Evolutionary conservation across 2,797 vertebrate genomes (phyloP), one percentile per base, ranked within the genome.

Genomic region (Ptychadena robeensis): DNA sequence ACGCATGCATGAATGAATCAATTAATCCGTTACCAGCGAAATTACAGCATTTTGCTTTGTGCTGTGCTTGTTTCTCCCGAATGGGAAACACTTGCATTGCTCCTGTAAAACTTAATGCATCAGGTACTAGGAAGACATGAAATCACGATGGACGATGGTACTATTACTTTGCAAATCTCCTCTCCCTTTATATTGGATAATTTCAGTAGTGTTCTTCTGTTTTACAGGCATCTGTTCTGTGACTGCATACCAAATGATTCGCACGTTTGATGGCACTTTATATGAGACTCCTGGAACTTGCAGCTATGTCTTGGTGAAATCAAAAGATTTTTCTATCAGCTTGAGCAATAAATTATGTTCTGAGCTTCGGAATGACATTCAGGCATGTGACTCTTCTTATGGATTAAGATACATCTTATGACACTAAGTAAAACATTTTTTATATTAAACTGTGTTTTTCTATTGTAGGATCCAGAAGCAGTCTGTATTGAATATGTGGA

Each of bases 231-330:
- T 86, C 31, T 86, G 85, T 38, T 82, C 85, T 12, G 80, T 86
- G 4, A 86, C 69, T 32, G 81, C 69, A 63, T 86, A 44, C 31
- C 85, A 82, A 65, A 82, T 79, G 80, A 67, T 82, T 70, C 85
- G 80, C 14, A 86, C 85, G 3, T 86, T 86, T 79, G 85, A 86
- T 57, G 85, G 81, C 18, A 28, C 61, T 34, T 30, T 82, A 25
- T 86, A 73, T 38, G 67, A 82, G 10, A 31, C 35, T 32, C 48
- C 70, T 30, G 80, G 85, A 7, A 37, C 11, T 22, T 86, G 85
- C 40, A 53, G 27, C 10, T 86, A 82, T 30, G 7, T 86, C 31
- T 79, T 86, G 64, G 80, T 28, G n/a, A 86, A 82, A 44, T 80
- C 85, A 1, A 7, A 69, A 0, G 25, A 8, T 22, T 86, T 80